Conservation (phyloP, 1,140 invertebrate species). For the Sycobia sp. region DNA sequence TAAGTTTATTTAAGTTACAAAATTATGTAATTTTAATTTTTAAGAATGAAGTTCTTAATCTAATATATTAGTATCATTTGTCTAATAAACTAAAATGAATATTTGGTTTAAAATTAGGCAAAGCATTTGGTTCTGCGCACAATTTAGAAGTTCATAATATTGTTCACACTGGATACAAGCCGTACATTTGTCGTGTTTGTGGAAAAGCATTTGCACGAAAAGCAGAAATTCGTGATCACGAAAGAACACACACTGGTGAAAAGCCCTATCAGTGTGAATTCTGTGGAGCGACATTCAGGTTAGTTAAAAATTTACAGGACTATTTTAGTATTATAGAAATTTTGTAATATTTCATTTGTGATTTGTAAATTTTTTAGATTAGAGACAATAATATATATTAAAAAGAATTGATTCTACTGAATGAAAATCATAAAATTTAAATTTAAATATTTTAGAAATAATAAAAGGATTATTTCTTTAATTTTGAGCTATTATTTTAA, state of each 20-base stretch:
- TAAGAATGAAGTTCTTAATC: neutral
- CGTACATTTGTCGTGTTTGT: conserved; percentile 73
- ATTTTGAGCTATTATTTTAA: too few species aligned
- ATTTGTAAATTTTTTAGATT: too few species aligned
- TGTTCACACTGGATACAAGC: conserved; percentile 74
- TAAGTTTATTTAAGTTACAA: conserved; percentile 25
- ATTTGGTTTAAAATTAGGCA: conserved; percentile 58
- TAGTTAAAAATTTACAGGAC: conserved; percentile 2
- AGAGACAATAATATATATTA: too few species aligned
- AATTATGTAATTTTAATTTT: neutral
- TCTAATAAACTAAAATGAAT: too few species aligned
- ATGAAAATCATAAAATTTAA: too few species aligned
- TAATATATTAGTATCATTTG: conserved; percentile 34
- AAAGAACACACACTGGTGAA: conserved; percentile 84
- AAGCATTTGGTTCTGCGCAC: conserved; percentile 75
- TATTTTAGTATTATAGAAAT: too few species aligned
- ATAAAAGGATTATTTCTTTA: too few species aligned
- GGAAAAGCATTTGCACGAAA: conserved; percentile 76
- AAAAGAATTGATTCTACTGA: too few species aligned
- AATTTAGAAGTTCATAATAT: conserved; percentile 78
- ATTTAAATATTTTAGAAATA: too few species aligned
- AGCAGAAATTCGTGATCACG: conserved; percentile 78
- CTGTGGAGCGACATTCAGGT: conserved; percentile 75
- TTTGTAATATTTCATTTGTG: too few species aligned
- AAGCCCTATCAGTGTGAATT: conserved; percentile 82